Base-by-base conservation (phyloP, 2,113 vertebrate genomes). In the Gobio gobio region DNA sequence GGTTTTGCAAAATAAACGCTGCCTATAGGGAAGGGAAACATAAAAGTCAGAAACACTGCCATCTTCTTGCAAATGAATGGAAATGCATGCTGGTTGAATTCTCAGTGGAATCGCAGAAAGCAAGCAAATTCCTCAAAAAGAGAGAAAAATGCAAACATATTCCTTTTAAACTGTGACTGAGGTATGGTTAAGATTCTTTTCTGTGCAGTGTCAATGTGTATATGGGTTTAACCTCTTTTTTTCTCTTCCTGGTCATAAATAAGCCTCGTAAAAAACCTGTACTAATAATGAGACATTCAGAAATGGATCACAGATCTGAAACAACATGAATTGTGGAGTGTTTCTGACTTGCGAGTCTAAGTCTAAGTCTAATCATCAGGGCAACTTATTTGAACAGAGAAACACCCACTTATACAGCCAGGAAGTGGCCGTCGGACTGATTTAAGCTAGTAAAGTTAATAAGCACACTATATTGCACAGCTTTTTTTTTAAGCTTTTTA, bases 1-100 rank as follows among this genome's bases (percentile, higher is more conserved):
- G 94, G 93, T 99, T 99, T 90, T 99, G 98, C 86, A 99, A 94
- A 94, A 99, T 96, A 93, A 97, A 99, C 58, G 96, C 96, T 87
- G 97, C 97, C 98, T 99, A 89, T 90, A 90, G 22, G 51, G 10
- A 86, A 22, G 10, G 14, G 78, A 43, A 77, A 16, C 91, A 91
- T 14, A 88, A 75, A 77, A 63, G 66, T 95, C 92, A 89, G 80
- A 93, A 96, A 94, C 88, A 95, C 92, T 95, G 95, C 94, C 95
- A 95, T 92, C 95, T 96, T 93, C 92, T 88, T 92, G 95, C 76
- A 61, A 87, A 87, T 90, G 63, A 83, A 40, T 85, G 86, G 45
- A 88, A 94, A 85, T 92, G 89, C 93, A 93, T 43, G 80, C 64
- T 64, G 83, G 66, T 73, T 49, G 26, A 70, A 78, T 83, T 68